phyloP scores from a whole-genome alignment of 2,888 invertebrate genomes.

The Melanchra persicariae region DNA sequence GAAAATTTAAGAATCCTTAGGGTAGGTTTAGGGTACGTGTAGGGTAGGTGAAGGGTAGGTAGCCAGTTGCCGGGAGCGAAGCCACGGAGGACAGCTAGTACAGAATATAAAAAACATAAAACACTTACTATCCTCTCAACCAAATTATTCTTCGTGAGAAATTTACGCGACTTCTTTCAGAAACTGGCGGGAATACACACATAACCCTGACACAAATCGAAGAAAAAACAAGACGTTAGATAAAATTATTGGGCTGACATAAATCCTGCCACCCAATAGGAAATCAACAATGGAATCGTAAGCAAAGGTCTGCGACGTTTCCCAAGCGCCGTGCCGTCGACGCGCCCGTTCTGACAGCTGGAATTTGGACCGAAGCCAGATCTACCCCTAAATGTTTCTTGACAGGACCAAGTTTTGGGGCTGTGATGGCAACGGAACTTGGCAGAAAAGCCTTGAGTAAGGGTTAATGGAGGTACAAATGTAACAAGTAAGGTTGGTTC shows the following conservation, averaged over 20 bases:
- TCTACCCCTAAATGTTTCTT: slow-evolving; percentile 42
- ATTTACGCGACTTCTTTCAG: no score
- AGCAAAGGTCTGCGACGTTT: slow-evolving; percentile 32
- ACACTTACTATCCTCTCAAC: no score
- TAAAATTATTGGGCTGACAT: slow-evolving; percentile 42
- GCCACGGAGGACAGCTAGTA: no score
- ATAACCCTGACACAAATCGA: slow-evolving; percentile 32
- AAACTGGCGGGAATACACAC: background rate
- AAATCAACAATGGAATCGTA: slow-evolving; percentile 53
- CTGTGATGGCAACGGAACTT: slow-evolving; percentile 25
- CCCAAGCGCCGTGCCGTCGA: slow-evolving; percentile 11
- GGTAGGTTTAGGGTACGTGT: no score
- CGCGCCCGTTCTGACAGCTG: slow-evolving; percentile 27
- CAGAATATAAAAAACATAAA: no score
- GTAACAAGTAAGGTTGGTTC: slow-evolving; percentile 29
- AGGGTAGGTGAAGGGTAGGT: no score
- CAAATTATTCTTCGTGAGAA: no score
- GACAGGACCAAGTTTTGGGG: slow-evolving; percentile 38
- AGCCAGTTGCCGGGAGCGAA: no score
- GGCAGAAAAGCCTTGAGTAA: slow-evolving; percentile 25
- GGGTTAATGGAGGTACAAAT: slow-evolving; percentile 41
- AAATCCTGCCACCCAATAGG: slow-evolving; percentile 45
- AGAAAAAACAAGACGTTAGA: slow-evolving; percentile 38
- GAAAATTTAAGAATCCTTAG: no score
- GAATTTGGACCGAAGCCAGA: slow-evolving; percentile 59